Evolutionary conservation across 2,797 vertebrate species (phyloP), one percentile per base, ranked within the genome.

Genomic region (Eulemur coronatus): DNA sequence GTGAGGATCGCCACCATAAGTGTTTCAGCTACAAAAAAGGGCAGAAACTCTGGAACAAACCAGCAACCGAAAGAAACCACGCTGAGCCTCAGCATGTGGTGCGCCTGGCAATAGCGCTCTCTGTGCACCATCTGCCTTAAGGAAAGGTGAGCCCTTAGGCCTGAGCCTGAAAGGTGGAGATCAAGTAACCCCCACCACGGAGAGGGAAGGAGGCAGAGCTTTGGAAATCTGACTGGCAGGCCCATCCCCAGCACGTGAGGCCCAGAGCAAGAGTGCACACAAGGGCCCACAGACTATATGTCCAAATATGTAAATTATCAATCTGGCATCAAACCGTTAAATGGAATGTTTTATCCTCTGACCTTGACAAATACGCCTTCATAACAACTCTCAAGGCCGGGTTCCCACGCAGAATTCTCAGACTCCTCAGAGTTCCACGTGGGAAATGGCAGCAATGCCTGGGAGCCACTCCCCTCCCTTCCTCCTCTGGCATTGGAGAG

Each of bases 311-410:
- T 92, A 65, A 84, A 33, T 52, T 48, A 46, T 41, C 63, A 78
- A 61, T 82, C 63, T 81, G 78, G 24, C 41, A 63, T 33, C 13
- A 70, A 61, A 52, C n/a, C 46, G n/a, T 59, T 73, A 48, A 43
- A 63, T 90, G 65, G 80, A 89, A 81, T 46, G 14, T 8, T 89
- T 81, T 46, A 43, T 46, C 50, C 41, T 43, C 41, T 57, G 33
- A 84, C 57, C 43, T 96, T 72, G 70, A 87, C 17, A 90, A 90
- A 76, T 26, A 41, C 35, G 26, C 7, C 24, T 86, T 52, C 55
- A 6, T 5, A 52, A 55, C 2, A 9, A 55, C 73, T 63, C 80
- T 30, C 26, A 92, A 75, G 50, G n/a, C 63, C 43, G 20, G 33
- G 1, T 43, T 86, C 43, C 22, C 6, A 14, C 35, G 30, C 38